These are phyloP conservation scores for Melanotaenia duboulayi DNA, from an alignment of 2,113 vertebrate species.

Conservation along the genomic window DNA sequence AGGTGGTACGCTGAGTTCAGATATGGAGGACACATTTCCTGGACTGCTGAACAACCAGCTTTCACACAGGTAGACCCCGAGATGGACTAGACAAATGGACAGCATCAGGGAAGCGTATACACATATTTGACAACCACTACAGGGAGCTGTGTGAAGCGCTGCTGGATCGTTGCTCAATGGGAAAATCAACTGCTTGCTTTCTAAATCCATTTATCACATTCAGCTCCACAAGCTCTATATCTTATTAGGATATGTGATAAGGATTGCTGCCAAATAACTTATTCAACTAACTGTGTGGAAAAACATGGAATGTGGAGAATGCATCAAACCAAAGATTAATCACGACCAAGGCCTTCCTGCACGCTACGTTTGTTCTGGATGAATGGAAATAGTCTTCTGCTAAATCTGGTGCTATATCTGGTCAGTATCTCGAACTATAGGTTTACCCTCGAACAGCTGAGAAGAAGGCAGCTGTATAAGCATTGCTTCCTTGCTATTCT, in stretches of 20 bases:
- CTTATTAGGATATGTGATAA: slow-evolving; percentile 32
- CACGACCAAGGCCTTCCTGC: background rate
- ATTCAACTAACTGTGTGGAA: slow-evolving; percentile 38
- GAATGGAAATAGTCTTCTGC: slow-evolving; percentile 17
- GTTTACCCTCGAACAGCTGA: slow-evolving; percentile 1
- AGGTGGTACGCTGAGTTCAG: slow-evolving; percentile 92
- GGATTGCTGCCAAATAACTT: slow-evolving; percentile 46
- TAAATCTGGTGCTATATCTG: slow-evolving; percentile 45
- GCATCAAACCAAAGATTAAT: slow-evolving; percentile 11
- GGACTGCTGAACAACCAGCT: slow-evolving; percentile 91
- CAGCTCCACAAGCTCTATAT: slow-evolving; percentile 14
- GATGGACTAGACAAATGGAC: background rate
- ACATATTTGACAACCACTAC: slow-evolving; percentile 79
- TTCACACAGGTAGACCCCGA: slow-evolving; percentile 81
- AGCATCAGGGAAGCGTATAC: slow-evolving; percentile 10
- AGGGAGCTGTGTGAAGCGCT: slow-evolving; percentile 47
- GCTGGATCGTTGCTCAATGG: slow-evolving; percentile 30
- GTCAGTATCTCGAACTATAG: slow-evolving; percentile 22
- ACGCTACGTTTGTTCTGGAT: slow-evolving; percentile 3
- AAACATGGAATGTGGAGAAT: slow-evolving; percentile 13
- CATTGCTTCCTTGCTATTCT: slow-evolving; percentile 7
- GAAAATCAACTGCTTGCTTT: slow-evolving; percentile 49
- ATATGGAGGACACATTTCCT: slow-evolving; percentile 84
- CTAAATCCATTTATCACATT: slow-evolving; percentile 39
- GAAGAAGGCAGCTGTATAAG: slow-evolving; percentile 1